Evolutionary conservation across 2,888 invertebrate genomes (phyloP), one percentile per base, ranked within the genome.

Genomic region (Piscicola geometra): DNA sequence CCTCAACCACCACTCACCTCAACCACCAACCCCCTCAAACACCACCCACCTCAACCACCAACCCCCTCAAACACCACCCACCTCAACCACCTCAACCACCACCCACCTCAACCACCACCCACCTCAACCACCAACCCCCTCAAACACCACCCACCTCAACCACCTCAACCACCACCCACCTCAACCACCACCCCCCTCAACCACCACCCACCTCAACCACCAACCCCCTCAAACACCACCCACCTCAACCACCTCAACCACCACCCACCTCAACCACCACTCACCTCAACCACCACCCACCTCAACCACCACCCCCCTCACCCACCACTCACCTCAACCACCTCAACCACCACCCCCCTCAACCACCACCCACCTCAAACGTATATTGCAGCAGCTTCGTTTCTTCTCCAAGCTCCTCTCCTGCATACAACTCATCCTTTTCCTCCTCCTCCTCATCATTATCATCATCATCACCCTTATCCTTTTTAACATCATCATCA

Each of bases 401-500:
- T 15, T 71, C 28, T 15, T 47, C 30, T 25, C 1, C 18, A 21
- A 35, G 12, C n/a, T 47, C 21, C 3, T 71, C 71, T 12, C 36
- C 52, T 35, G 41, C 71, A 3, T 71, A n/a, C 32, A 35, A 9
- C 3, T 47, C 36, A 47, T 71, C 71, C 32, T 47, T 15, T 18
- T 71, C 71, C 21, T 71, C 52, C 3, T 71, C 50, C 21, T 71
- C 30, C 21, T 71, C 71, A 1, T 71, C 52, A 41, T 47, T 50
- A 25, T 71, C 52, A 15, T 71, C 71, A 41, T 71, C 32, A 1
- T 71, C 71, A 1, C 50, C 33, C 33, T 71, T 15, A 36, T 47
- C 28, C 25, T 47, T 21, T 0, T 71, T 41, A 41, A 15, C 41
- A 32, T n/a, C 33, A 70, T 32, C 70, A 35, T 70, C 70, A 2